phyloP scores from a whole-genome alignment of 2,797 vertebrate species.

The Amblyraja radiata region DNA sequence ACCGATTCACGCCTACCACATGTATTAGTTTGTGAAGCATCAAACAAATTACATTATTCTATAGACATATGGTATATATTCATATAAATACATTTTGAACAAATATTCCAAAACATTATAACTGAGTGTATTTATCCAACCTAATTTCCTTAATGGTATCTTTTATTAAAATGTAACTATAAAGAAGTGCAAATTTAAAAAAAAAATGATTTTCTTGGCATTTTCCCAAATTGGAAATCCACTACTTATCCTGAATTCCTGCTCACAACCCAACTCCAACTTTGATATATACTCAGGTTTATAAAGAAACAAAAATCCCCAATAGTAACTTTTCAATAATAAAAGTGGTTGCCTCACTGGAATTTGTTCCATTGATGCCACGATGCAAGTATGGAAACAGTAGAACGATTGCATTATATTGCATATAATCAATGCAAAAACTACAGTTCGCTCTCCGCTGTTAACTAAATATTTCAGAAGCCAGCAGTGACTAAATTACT shows the following conservation, averaged over 20 bases:
- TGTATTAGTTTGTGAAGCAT: not conserved
- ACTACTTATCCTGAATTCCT: not conserved
- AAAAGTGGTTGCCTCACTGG: not conserved
- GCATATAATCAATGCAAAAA: not conserved
- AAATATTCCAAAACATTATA: not conserved
- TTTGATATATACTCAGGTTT: not conserved
- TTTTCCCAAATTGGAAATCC: not conserved
- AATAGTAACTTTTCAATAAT: not conserved
- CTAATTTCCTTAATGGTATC: not conserved
- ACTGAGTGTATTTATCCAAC: not conserved
- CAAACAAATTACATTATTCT: not conserved
- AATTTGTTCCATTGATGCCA: not conserved
- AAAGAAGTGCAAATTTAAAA: not conserved
- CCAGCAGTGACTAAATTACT: not conserved
- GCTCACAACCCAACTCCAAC: too few species aligned
- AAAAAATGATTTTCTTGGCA: not conserved
- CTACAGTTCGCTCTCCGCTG: not conserved
- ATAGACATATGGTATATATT: not conserved
- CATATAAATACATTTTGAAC: not conserved
- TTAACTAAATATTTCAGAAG: not conserved
- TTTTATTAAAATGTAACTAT: not conserved
- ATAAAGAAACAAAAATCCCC: not conserved
- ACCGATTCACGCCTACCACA: not conserved
- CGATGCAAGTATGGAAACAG: not conserved
- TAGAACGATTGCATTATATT: not conserved